Percentiles rank a stretch among this genome's conserved stretches.
Conservation (phyloP, 2,113 vertebrate genomes). For the Cyphomyrus discorhynchus region DNA sequence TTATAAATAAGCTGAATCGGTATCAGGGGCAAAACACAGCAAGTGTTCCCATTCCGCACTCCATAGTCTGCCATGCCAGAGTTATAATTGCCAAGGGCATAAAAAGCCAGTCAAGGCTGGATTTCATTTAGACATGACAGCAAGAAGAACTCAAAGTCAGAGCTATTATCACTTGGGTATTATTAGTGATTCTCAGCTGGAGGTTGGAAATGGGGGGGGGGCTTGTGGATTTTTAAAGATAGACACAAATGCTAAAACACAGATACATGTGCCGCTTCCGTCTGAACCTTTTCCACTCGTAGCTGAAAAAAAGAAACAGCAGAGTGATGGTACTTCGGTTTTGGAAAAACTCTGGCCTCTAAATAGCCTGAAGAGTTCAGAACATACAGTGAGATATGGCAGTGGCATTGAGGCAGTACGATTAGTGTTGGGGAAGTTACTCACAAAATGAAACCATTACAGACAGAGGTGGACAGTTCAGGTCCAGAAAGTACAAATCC, state of each 20-base stretch:
- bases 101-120: not conserved
- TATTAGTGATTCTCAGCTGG: not conserved
- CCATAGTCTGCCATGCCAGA: slow-evolving; percentile 17
- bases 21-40: slow-evolving; percentile 38
- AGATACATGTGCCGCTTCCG: not conserved
- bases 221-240: not conserved
- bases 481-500: not conserved
- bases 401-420: not conserved
- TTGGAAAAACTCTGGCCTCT: not conserved
- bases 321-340: not conserved
- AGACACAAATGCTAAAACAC: not conserved
- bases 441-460: not conserved
- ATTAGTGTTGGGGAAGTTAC: not conserved
- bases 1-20: slow-evolving; percentile 43
- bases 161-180: not conserved
- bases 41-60: slow-evolving; percentile 28
- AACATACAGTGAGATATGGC: not conserved
- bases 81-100: slow-evolving; percentile 11
- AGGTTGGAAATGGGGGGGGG: not conserved
- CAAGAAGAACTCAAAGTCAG: not conserved
- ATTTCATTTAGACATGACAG: slow-evolving; percentile 1
- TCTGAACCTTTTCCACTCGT: not conserved
- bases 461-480: not conserved
- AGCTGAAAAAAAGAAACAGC: not conserved
- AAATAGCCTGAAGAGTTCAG: not conserved